Percentiles rank a stretch among this genome's conserved stretches.
phyloP scores from a whole-genome alignment of 2,888 invertebrate species.

The Cerceris rybyensis region DNA sequence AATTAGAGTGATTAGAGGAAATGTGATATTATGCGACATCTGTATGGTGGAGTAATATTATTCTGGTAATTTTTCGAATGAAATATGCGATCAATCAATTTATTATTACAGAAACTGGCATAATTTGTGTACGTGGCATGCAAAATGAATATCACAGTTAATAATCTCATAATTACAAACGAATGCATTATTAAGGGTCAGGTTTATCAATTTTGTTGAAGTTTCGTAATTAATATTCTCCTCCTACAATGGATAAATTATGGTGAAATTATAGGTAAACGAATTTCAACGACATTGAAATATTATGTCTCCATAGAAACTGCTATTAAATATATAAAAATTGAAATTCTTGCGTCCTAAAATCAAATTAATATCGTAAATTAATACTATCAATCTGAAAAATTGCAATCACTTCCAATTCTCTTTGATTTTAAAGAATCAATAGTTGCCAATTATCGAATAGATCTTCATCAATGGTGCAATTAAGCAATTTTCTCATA shows the following conservation, averaged over 20 bases:
- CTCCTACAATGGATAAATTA: too few relatives aligned
- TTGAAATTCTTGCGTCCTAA: too few relatives aligned
- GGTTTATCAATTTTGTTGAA: not conserved
- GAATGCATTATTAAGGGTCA: not conserved
- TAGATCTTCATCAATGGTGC: too few relatives aligned
- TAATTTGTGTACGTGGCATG: not conserved
- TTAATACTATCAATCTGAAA: too few relatives aligned
- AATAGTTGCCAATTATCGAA: too few relatives aligned
- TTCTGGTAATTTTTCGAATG: constrained; percentile 2
- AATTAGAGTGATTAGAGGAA: not conserved
- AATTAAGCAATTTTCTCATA: not conserved
- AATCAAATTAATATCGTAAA: too few relatives aligned
- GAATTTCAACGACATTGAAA: not conserved
- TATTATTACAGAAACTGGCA: not conserved
- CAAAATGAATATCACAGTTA: not conserved
- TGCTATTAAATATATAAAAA: too few relatives aligned
- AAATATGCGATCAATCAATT: constrained; percentile 46
- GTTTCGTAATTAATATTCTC: not conserved
- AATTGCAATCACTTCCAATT: too few relatives aligned
- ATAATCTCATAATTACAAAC: not conserved
- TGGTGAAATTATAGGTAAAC: not conserved
- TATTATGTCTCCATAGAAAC: too few relatives aligned
- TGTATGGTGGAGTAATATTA: too few relatives aligned
- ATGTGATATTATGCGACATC: constrained; percentile 1
- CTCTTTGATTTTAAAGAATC: too few relatives aligned